These are phyloP conservation scores for Zaprionus ghesquierei DNA, from an alignment of 1,140 invertebrate species.

Conservation along the genomic window DNA sequence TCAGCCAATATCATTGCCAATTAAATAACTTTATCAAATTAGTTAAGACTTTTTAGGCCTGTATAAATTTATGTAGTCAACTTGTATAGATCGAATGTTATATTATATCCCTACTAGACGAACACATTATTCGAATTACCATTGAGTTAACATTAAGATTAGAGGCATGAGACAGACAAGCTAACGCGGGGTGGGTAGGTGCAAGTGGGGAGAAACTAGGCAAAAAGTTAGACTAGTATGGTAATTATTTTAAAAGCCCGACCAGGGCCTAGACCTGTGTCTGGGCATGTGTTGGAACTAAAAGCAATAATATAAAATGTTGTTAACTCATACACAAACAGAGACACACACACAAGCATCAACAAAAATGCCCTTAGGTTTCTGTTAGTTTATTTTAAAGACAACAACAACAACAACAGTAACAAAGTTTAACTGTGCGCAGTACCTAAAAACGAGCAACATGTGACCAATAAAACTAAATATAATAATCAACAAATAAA, in stretches of 20 bases:
- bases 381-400: slow-evolving; percentile 64
- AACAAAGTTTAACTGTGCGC: slow-evolving; percentile 61
- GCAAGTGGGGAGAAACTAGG: slow-evolving; percentile 16
- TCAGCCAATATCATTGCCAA: slow-evolving; percentile 9
- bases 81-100: slow-evolving; percentile 43
- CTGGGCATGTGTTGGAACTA: slow-evolving; percentile 45
- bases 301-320: slow-evolving; percentile 65
- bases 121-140: slow-evolving; percentile 30
- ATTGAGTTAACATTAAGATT: slow-evolving; percentile 70
- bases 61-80: slow-evolving; percentile 40
- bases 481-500: slow-evolving; percentile 23
- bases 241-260: slow-evolving; percentile 62
- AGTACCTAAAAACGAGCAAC: slow-evolving; percentile 73
- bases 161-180: slow-evolving; percentile 16
- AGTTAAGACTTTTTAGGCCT: slow-evolving; percentile 63
- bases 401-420: slow-evolving; percentile 45
- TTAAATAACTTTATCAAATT: slow-evolving; percentile 5
- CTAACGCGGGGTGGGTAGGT: background rate
- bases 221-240: slow-evolving; percentile 47
- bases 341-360: slow-evolving; percentile 9
- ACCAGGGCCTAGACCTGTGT: slow-evolving; percentile 23
- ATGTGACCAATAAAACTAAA: slow-evolving; percentile 65
- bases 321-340: slow-evolving; percentile 48
- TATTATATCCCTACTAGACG: slow-evolving; percentile 3
- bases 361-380: slow-evolving; percentile 54